phyloP scores from a whole-genome alignment of 2,888 invertebrate species.

The Bimastos eiseni region DNA sequence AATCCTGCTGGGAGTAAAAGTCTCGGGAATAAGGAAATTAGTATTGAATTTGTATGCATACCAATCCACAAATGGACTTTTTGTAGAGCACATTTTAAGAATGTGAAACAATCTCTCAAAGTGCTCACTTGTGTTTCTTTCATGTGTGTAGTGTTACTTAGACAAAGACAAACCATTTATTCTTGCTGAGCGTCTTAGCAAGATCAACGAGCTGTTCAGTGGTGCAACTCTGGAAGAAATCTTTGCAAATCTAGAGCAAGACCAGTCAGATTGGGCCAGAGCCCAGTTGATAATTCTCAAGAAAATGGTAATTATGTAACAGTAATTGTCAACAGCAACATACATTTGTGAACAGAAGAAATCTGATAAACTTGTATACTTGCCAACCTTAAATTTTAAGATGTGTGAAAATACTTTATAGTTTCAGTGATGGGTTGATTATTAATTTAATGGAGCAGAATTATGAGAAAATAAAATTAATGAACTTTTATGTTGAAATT shows the following conservation, averaged over 20 bases:
- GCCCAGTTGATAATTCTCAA: conserved; percentile 73
- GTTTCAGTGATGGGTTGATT: neutral
- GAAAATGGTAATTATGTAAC: conserved; percentile 68
- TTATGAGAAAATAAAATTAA: no score
- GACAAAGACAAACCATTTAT: conserved; percentile 71
- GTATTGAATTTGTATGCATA: no score
- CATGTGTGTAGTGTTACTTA: conserved; percentile 50
- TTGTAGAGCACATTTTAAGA: no score
- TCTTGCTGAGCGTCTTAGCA: conserved; percentile 70
- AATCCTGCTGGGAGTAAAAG: no score
- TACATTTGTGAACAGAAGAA: neutral
- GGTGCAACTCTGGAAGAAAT: conserved; percentile 79
- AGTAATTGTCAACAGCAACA: neutral
- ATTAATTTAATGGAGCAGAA: neutral
- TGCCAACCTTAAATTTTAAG: neutral
- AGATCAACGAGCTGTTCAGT: conserved; percentile 80
- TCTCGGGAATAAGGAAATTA: no score
- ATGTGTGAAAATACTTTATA: neutral
- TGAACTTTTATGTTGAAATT: neutral
- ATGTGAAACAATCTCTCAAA: no score
- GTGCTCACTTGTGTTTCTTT: neutral
- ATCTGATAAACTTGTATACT: neutral
- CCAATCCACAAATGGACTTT: no score
- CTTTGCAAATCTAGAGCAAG: conserved; percentile 72
- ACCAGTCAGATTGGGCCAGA: conserved; percentile 81